Base-by-base conservation (phyloP, 2,888 invertebrate species). In the Drosophila mimica region DNA sequence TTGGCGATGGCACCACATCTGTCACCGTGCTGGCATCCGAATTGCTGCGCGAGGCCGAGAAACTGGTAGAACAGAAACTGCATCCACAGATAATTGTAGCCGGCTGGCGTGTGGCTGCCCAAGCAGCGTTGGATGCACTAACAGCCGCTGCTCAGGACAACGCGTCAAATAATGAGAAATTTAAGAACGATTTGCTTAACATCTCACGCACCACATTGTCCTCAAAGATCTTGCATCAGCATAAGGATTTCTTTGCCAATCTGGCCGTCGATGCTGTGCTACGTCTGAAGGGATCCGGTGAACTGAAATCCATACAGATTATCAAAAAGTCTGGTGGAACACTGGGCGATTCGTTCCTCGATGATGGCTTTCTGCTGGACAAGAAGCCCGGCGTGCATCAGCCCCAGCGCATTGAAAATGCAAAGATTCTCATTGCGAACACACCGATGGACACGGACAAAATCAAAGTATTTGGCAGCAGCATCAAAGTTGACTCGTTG, bases 381-480 rank as follows among this genome's bases (percentile, higher is more conserved):
- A 99, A 99, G 93, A 98, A 98, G 94, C 96, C 98, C 33, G 99
- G 99, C 75, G 96, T 99, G 33, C 98, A 99, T 94, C 99, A 99
- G 93, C 99, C 99, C 0, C 98, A 99, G 92, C 90, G 91, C 56
- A 91, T 99, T 81, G 98, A 98, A 91, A 99, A 99, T 91, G 99
- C 99, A 2, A 97, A 96, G 91, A 99, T 99, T 91, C 95, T 99
- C 31, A 98, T 99, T 88, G 99, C 99, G 15, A 99, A 99, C 93
- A 99, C 99, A 13, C 98, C 99, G 0, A 99, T 99, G 99, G 99
- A 99, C 94, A 98, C 99, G 0, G 99, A 99, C 92, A 99, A 99
- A 94, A 99, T 99, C 83, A 99, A 99, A 94, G 96, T 99, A 30
- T 99, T 99, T 94, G 99, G 99, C 52, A 99, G 99, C 49, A 96